These are phyloP conservation scores for Echinops telfairi DNA, from an alignment of 2,113 vertebrate species.

Conservation along the genomic window DNA sequence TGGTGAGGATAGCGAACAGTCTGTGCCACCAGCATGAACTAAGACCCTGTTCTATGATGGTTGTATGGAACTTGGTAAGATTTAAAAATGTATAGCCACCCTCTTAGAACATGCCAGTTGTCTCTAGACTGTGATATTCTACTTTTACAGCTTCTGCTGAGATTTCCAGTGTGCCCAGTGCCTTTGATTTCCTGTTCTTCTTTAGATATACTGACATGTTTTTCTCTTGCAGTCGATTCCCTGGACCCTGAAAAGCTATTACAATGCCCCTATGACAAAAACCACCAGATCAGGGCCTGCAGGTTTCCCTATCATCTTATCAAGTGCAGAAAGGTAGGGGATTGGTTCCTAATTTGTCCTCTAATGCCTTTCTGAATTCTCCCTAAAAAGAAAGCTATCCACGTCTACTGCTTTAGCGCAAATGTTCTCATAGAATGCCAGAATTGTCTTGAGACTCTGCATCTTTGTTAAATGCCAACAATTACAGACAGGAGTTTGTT, in stretches of 20 bases:
- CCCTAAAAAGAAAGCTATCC: constrained; percentile 47
- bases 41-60: background rate
- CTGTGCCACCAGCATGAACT: background rate
- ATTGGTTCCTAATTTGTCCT: constrained; percentile 49
- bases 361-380: constrained; percentile 49
- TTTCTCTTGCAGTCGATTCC: constrained; percentile 76
- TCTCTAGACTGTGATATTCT: constrained; percentile 51
- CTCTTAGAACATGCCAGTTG: background rate
- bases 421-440: constrained; percentile 51
- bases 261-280: constrained; percentile 93
- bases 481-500: constrained; percentile 60
- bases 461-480: constrained; percentile 46
- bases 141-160: constrained; percentile 56
- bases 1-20: background rate
- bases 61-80: constrained; percentile 33
- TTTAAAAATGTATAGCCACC: constrained; percentile 1
- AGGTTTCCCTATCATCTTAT: constrained; percentile 96
- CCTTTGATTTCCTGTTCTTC: too few species aligned
- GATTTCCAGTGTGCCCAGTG: constrained; percentile 36
- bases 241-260: constrained; percentile 92
- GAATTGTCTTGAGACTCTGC: constrained; percentile 59
- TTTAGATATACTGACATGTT: background rate
- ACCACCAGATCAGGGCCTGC: constrained; percentile 91
- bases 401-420: constrained; percentile 42
- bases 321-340: constrained; percentile 94